phyloP scores from a whole-genome alignment of 2,888 invertebrate species.

The Podotricha telesiphe region DNA sequence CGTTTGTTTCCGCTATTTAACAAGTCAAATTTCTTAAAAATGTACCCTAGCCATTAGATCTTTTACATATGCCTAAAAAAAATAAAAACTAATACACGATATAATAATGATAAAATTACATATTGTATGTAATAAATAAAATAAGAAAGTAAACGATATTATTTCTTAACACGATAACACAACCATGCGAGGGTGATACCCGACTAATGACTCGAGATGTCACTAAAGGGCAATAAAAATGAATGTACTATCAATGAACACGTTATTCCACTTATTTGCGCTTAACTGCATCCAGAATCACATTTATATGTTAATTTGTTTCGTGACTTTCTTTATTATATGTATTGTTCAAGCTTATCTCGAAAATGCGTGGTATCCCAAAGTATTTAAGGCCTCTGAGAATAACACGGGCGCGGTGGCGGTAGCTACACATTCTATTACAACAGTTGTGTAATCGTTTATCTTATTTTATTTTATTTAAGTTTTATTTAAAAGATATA shows the following conservation, averaged over 20 bases:
- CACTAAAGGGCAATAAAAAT: conserved; percentile 47
- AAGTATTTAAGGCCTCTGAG: background rate
- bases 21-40: no score
- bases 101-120: conserved; percentile 6
- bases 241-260: conserved; percentile 49
- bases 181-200: background rate
- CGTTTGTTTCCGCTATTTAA: background rate
- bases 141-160: conserved; percentile 12
- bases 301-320: conserved; percentile 50
- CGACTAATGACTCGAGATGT: conserved; percentile 25
- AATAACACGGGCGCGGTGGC: background rate
- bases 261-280: conserved; percentile 44
- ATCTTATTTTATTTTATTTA: background rate
- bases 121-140: conserved; percentile 10
- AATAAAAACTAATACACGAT: background rate
- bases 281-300: conserved; percentile 44
- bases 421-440: conserved; percentile 4
- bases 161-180: conserved; percentile 24
- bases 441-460: conserved; percentile 5
- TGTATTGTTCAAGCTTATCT: conserved; percentile 16
- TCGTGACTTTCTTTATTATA: conserved; percentile 34
- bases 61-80: background rate
- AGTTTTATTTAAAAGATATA: no score
- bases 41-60: no score
- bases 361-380: conserved; percentile 20